Base-by-base conservation (phyloP, 2,888 invertebrate genomes). In the Ophonus ardosiacus region DNA sequence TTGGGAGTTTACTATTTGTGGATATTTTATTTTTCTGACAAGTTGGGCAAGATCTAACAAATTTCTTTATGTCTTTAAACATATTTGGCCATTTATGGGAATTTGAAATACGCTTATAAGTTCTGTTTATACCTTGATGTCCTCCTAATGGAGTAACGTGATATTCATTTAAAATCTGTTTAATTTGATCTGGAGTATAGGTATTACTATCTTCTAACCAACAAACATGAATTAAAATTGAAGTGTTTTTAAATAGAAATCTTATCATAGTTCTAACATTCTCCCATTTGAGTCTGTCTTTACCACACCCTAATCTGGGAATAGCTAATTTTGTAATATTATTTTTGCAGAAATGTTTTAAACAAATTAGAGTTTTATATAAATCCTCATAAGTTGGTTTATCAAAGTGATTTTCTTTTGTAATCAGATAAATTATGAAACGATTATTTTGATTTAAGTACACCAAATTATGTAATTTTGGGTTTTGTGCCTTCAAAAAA, bases 41-140 rank as follows among this genome's bases (percentile, higher is more conserved):
- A 6, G 8, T 10, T 24, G 7, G 13, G 7, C 68, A 68, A 24
- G 68, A 10, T 68, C 18, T 68, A 10, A 68, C 24, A 24, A 18
- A 68, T 17, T 68, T 68, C 18, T 68, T 68, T 10, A 68, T 31
- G 18, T 68, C 68, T n/a, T 68, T 31, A 68, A 1, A 24, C 68
- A 68, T 68, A 15, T 31, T 31, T 68, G 7, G n/a, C 68, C 68
- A 68, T 10, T 68, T 68, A n/a, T 21, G n/a, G 0, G 6, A 8
- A 10, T 18, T 31, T 18, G 7, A 7, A 21, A 68, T 68, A 10
- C 68, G 1, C 13, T 21, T 68, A 68, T 3, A 68, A 5, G 31
- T 68, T 31, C 68, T 15, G 18, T 68, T 68, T n/a, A 31, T n/a
- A 10, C 68, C 68, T 31, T 24, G 21, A 68, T 68, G 68, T 68